Evolutionary conservation across 2,113 vertebrate species (phyloP).

Genomic region (Calonectris borealis): DNA sequence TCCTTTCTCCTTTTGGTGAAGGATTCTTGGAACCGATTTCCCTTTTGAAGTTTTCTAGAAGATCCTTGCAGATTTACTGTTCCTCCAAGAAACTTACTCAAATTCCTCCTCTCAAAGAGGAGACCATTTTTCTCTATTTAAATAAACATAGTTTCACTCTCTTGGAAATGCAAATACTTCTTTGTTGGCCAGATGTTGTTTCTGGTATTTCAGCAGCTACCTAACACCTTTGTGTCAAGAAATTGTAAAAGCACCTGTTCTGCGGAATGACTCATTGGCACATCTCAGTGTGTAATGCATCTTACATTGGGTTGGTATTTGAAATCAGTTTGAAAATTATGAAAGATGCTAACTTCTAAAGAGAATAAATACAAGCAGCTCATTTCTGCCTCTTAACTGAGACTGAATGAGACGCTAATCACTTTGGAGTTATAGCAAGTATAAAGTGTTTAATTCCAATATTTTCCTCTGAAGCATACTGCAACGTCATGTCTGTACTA

Average conservation of each 20-base stretch:
- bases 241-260: neutral
- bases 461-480: neutral
- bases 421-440: neutral
- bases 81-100: neutral
- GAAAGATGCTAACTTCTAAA: neutral
- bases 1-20: neutral
- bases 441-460: neutral
- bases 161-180: neutral
- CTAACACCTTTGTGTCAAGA: neutral
- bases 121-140: neutral
- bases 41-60: neutral
- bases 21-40: neutral
- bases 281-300: neutral
- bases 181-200: neutral
- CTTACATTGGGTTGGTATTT: neutral
- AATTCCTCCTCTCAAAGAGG: neutral
- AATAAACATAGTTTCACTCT: neutral
- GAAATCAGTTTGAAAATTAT: neutral
- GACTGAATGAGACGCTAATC: neutral
- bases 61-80: neutral
- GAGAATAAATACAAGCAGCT: neutral
- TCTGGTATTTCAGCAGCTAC: neutral
- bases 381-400: neutral
- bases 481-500: neutral
- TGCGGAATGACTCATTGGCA: neutral